Percentiles rank a stretch among this genome's conserved stretches.
These are phyloP conservation scores for Trichomycterus rosablanca DNA, from an alignment of 2,113 vertebrate genomes.

Conservation along the genomic window DNA sequence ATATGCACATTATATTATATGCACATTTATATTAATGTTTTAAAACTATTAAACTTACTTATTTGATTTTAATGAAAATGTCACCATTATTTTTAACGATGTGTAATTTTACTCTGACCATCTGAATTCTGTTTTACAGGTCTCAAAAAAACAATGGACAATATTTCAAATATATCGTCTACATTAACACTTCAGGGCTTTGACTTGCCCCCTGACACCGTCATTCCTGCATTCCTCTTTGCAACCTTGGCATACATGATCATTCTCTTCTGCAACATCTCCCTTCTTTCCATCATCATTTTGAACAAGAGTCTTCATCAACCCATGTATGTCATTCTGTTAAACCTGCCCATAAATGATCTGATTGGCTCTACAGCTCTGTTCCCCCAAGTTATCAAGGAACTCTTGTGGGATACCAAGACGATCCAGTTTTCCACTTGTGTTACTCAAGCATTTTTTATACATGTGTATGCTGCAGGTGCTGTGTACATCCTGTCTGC, in stretches of 20 bases:
- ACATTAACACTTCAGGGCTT: constrained; percentile 44
- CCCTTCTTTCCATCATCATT: constrained; percentile 57
- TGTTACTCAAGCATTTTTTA: constrained; percentile 64
- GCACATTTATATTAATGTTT: too few species aligned
- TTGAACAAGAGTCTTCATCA: constrained; percentile 62
- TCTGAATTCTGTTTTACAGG: too few species aligned
- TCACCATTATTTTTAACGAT: too few species aligned
- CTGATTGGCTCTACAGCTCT: constrained; percentile 61
- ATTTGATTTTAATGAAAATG: too few species aligned
- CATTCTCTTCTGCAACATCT: constrained; percentile 65
- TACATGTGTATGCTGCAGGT: constrained; percentile 61
- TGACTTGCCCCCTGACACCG: constrained; percentile 44
- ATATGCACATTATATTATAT: too few species aligned
- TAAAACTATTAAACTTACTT: too few species aligned
- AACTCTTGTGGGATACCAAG: constrained; percentile 47
- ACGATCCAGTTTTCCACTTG: constrained; percentile 54
- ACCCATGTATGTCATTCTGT: constrained; percentile 64
- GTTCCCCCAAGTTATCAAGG: constrained; percentile 52
- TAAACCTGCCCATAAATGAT: constrained; percentile 65
- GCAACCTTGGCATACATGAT: constrained; percentile 59
- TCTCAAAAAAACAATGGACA: constrained; percentile 41
- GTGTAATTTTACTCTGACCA: too few species aligned
- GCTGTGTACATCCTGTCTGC: constrained; percentile 53
- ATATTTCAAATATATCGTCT: constrained; percentile 48
- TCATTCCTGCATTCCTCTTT: constrained; percentile 54